A percentile compares a stretch with the other conserved stretches of the same genome.
phyloP scores from a whole-genome alignment of 2,797 vertebrate genomes.

The Sebastiscus tertius region DNA sequence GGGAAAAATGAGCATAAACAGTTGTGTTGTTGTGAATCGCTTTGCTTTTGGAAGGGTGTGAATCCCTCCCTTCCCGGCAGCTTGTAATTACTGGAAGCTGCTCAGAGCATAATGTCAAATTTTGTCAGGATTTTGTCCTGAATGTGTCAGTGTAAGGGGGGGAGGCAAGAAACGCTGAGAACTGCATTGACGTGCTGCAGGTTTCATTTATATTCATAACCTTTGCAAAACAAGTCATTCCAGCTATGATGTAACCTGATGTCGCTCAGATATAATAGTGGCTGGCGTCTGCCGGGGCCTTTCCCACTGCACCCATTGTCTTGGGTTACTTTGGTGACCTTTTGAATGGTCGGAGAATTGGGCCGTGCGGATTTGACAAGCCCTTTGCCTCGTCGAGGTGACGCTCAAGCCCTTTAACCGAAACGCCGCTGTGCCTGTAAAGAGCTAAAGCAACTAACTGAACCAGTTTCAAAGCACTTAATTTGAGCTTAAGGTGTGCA shows the following conservation, averaged over 20 bases:
- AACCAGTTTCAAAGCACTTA: slow-evolving; percentile 32
- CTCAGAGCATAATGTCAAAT: not conserved
- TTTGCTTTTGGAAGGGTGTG: slow-evolving; percentile 4
- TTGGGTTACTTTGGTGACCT: slow-evolving; percentile 66
- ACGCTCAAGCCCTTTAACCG: not conserved
- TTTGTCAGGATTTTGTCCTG: slow-evolving; percentile 20
- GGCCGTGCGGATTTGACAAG: slow-evolving; percentile 51
- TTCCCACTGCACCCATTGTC: slow-evolving; percentile 55
- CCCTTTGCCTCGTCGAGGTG: not conserved
- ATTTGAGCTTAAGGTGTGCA: slow-evolving; percentile 27
- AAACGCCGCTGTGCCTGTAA: not conserved
- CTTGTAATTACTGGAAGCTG: slow-evolving; percentile 27
- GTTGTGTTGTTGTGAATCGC: slow-evolving; percentile 31
- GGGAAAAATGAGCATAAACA: slow-evolving; percentile 29
- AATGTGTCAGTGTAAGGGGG: slow-evolving; percentile 28
- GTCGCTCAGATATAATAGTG: slow-evolving; percentile 37
- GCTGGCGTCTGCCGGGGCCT: slow-evolving; percentile 37
- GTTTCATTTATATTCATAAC: slow-evolving; percentile 49
- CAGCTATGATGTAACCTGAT: slow-evolving; percentile 59
- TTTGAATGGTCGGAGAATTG: slow-evolving; percentile 57
- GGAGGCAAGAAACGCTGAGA: not conserved
- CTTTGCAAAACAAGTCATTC: slow-evolving; percentile 56
- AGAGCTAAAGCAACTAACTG: not conserved
- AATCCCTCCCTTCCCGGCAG: slow-evolving; percentile 1
- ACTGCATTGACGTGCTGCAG: slow-evolving; percentile 2